A percentile compares a stretch with the other conserved stretches of the same genome.
Evolutionary conservation across 2,888 invertebrate species (phyloP).

Genomic region (Antitype chi): DNA sequence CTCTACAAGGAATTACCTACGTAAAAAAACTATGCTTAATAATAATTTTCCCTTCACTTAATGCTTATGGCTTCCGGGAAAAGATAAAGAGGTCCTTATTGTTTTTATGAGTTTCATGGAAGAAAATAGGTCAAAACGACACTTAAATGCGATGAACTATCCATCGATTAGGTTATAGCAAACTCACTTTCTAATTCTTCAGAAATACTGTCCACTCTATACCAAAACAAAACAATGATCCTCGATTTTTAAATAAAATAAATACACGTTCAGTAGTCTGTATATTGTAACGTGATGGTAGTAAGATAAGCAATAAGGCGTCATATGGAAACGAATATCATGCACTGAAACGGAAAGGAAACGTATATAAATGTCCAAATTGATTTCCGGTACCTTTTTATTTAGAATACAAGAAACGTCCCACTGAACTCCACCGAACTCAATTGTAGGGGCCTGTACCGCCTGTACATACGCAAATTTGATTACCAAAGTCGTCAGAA

Average conservation of each 20-base stretch:
- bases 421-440: conserved; percentile 56
- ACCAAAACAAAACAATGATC: neutral
- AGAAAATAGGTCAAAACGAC: conserved; percentile 47
- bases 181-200: neutral
- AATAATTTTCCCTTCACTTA: conserved; percentile 36
- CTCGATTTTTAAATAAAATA: conserved; percentile 33
- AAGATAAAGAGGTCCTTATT: conserved; percentile 46
- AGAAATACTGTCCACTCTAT: conserved; percentile 1
- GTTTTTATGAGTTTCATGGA: conserved; percentile 51
- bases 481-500: conserved; percentile 70
- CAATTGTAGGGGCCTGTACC: conserved; percentile 61
- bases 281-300: conserved; percentile 40
- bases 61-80: conserved; percentile 30
- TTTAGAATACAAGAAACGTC: conserved; percentile 68
- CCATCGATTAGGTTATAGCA: conserved; percentile 31
- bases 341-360: conserved; percentile 50
- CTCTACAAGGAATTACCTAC: neutral
- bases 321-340: conserved; percentile 48
- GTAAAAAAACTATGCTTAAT: neutral
- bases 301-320: conserved; percentile 48
- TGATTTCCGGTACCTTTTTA: conserved; percentile 60
- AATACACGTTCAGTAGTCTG: neutral
- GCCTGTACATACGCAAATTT: conserved; percentile 74
- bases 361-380: conserved; percentile 51
- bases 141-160: conserved; percentile 44